Conservation (phyloP, 2,113 vertebrate species). For the Tragelaphus strepsiceros region DNA sequence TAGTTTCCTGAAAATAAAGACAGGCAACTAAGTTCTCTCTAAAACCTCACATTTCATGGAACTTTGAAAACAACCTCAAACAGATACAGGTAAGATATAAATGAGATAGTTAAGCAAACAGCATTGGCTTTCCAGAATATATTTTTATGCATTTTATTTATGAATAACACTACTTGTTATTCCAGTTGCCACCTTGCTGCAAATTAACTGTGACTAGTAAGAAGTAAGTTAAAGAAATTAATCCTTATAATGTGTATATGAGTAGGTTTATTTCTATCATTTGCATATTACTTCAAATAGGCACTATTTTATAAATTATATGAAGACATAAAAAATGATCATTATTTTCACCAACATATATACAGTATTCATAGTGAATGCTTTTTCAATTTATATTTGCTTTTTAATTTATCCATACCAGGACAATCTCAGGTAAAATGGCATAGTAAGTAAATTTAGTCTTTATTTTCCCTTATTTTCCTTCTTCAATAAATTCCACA, state of each 20-base stretch:
- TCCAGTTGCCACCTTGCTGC: neutral
- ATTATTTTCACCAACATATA: neutral
- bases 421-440: neutral
- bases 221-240: neutral
- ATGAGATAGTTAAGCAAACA: neutral
- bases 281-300: neutral
- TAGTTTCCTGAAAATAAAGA: neutral
- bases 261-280: neutral
- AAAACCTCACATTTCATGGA: neutral
- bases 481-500: neutral
- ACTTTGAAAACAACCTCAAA: neutral
- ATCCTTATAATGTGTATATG: neutral
- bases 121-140: neutral
- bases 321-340: neutral
- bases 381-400: neutral
- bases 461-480: neutral
- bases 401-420: neutral
- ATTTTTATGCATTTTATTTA: neutral
- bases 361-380: neutral
- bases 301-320: neutral
- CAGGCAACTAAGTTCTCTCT: neutral
- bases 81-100: neutral
- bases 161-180: neutral
- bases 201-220: neutral
- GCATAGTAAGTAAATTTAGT: neutral